Percentiles rank a stretch among this genome's conserved stretches.
phyloP scores from a whole-genome alignment of 2,888 invertebrate species.

The Chloroclystis v-ata region DNA sequence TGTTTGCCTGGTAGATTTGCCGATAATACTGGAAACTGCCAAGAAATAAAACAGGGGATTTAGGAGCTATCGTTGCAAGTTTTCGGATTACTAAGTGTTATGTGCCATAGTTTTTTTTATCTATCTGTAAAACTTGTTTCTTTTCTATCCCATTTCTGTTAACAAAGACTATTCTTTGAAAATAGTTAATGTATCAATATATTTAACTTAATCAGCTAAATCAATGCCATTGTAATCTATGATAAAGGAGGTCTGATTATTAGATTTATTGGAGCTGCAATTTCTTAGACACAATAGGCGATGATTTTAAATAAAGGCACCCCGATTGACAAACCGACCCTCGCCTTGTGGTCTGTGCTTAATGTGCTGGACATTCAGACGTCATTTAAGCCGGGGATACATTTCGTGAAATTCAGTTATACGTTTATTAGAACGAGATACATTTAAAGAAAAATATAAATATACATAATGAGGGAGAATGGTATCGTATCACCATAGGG shows the following conservation, averaged over 20 bases:
- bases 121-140: background rate
- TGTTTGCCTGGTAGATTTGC: slow-evolving; percentile 70
- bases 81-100: slow-evolving; percentile 13
- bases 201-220: background rate
- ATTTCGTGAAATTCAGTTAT: slow-evolving; percentile 19
- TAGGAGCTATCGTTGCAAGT: slow-evolving; percentile 32
- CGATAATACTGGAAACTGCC: slow-evolving; percentile 60
- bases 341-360: slow-evolving; percentile 63
- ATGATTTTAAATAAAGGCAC: slow-evolving; percentile 67
- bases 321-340: slow-evolving; percentile 59
- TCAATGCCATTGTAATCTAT: slow-evolving; percentile 7
- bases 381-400: slow-evolving; percentile 25
- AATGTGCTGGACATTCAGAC: slow-evolving; percentile 72
- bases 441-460: no score
- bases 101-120: slow-evolving; percentile 4
- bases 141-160: no score
- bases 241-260: slow-evolving; percentile 18
- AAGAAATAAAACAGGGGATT: slow-evolving; percentile 59
- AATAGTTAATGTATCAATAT: no score
- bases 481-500: no score
- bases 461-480: background rate
- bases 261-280: slow-evolving; percentile 36
- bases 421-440: background rate
- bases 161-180: no score
- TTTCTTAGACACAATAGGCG: slow-evolving; percentile 60